Base-by-base conservation (phyloP, 2,113 vertebrate genomes). In the Lagopus leucura region DNA sequence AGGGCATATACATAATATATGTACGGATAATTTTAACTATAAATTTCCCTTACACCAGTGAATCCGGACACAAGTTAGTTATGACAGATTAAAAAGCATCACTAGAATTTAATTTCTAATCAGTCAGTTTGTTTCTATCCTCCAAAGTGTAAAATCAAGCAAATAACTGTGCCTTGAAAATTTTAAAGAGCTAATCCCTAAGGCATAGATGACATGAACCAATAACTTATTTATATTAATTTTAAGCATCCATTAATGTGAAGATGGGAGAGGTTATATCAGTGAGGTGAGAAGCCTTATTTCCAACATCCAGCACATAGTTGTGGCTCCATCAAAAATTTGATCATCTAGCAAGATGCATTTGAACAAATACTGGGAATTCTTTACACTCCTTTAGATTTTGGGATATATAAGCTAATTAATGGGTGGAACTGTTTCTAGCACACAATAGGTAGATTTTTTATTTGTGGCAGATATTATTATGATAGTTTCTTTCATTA, bases 401-500 rank as follows among this genome's bases (percentile, higher is more conserved):
- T 81, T 17, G 2, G 58, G 11, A 11, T 57, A 50, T 88, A 61
- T 50, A 83, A 90, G 76, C 54, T 89, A 95, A 94, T 92, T 89
- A 93, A 93, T 76, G 91, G 48, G 73, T 71, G 20, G 63, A 27
- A 94, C 82, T 6, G 42, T 76, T 60, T 86, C 69, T 80, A 50
- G 60, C 65, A 61, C 72, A 61, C 52, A 89, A 74, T 79, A 91
- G 79, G 32, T 81, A 93, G 74, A 94, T 95, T 95, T 97, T 94
- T 97, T 94, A 95, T 95, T 92, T 92, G 89, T 93, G 93, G 82
- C 95, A 95, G 91, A 87, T 86, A 86, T 65, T 91, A 91, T 94
- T 93, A 94, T 83, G 89, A 83, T 74, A 81, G 93, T 93, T 93
- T 91, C 81, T 94, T 93, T 89, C 89, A 96, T 95, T 97, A 95